Percentiles rank a stretch among this genome's conserved stretches.
Evolutionary conservation across 2,113 vertebrate genomes (phyloP).

Genomic region (Bos indicus): DNA sequence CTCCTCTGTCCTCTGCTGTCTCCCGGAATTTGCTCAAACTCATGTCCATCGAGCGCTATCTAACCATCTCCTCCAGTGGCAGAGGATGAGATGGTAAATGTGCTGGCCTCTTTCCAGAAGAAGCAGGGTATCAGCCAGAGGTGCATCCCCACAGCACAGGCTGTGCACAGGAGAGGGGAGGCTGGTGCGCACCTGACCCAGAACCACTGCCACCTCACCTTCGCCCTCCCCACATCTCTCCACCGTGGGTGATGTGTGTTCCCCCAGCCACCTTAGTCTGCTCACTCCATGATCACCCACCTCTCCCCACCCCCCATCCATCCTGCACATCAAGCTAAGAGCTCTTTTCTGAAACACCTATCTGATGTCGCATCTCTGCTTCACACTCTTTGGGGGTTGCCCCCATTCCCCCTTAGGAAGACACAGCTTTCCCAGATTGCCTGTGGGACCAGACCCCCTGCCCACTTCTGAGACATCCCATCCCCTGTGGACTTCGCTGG

Average conservation of each 20-base stretch:
- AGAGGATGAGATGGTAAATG: neutral
- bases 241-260: accelerated
- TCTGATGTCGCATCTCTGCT: neutral
- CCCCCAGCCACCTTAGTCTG: neutral
- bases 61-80: neutral
- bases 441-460: neutral
- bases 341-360: neutral
- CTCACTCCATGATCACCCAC: too few species aligned
- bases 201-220: accelerated
- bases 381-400: neutral
- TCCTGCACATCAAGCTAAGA: neutral
- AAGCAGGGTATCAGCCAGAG: neutral
- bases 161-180: neutral
- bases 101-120: neutral
- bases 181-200: neutral
- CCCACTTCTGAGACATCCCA: neutral
- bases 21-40: neutral
- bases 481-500: neutral
- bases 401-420: neutral
- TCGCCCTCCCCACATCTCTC: accelerated
- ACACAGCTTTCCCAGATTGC: neutral
- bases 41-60: neutral
- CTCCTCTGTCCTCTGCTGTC: neutral
- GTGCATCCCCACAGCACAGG: accelerated
- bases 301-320: neutral